These are phyloP conservation scores for Malurus melanocephalus DNA, from an alignment of 2,113 vertebrate genomes.

Conservation along the genomic window DNA sequence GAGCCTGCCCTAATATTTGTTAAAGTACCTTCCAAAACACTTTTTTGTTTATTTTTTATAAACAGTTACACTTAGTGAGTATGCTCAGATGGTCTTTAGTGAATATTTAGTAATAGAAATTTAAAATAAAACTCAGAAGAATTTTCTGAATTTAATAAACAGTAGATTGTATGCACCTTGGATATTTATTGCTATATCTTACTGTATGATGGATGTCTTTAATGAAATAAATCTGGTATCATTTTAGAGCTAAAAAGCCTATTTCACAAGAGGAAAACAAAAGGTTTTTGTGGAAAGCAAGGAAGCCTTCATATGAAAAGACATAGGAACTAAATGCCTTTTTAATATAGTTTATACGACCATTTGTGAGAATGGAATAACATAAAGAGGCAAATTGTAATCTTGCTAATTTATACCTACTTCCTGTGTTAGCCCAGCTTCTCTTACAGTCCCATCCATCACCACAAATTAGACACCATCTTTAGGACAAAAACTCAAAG, in stretches of 20 bases:
- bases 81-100: background rate
- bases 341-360: background rate
- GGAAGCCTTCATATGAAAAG: background rate
- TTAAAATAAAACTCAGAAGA: background rate
- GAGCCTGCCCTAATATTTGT: background rate
- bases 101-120: background rate
- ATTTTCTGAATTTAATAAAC: background rate
- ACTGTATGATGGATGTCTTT: background rate
- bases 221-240: background rate
- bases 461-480: background rate
- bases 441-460: background rate
- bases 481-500: background rate
- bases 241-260: background rate
- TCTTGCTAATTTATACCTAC: background rate
- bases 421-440: background rate
- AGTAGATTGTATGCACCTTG: background rate
- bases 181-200: background rate
- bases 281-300: background rate
- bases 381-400: background rate
- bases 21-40: background rate
- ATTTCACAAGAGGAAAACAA: background rate
- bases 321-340: background rate
- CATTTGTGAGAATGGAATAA: background rate
- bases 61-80: background rate
- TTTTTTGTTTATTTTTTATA: background rate